Conservation (phyloP, 1,140 invertebrate species). For the Chironomus tepperi region DNA sequence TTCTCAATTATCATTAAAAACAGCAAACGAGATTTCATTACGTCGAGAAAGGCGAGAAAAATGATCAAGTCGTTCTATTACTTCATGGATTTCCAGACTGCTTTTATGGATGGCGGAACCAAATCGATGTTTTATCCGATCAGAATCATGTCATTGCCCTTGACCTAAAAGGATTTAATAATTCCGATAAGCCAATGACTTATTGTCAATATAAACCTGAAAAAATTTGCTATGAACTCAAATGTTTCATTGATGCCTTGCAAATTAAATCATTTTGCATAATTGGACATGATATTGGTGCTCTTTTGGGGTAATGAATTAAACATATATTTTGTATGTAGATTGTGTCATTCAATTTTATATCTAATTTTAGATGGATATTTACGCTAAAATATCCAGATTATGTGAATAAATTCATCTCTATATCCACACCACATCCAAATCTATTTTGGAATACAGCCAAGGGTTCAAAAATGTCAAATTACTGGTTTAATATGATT, state of each 20-base stretch:
- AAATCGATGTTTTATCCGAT: slow-evolving; percentile 40
- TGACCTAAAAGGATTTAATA: slow-evolving; percentile 72
- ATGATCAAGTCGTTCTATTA: slow-evolving; percentile 53
- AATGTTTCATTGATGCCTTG: slow-evolving; percentile 56
- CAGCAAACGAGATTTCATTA: slow-evolving; percentile 57
- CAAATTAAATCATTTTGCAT: slow-evolving; percentile 51
- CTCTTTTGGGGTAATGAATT: slow-evolving; percentile 57
- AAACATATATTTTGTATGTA: neutral
- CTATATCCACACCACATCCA: slow-evolving; percentile 68
- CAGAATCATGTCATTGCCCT: slow-evolving; percentile 58
- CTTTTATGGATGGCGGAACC: slow-evolving; percentile 60
- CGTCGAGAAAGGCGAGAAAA: slow-evolving; percentile 52
- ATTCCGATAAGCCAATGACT: slow-evolving; percentile 67
- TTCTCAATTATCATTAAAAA: no score
- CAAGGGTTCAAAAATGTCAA: neutral
- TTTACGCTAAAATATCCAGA: slow-evolving; percentile 56
- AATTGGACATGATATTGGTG: slow-evolving; percentile 76
- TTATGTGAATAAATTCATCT: slow-evolving; percentile 60
- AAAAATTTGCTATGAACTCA: slow-evolving; percentile 56
- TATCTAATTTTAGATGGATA: slow-evolving; percentile 28
- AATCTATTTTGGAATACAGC: slow-evolving; percentile 32
- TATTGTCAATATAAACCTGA: slow-evolving; percentile 52
- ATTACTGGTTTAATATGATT: neutral
- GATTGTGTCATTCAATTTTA: neutral
- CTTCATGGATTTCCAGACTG: slow-evolving; percentile 73